Base-by-base conservation (phyloP, 2,797 vertebrate species). In the Ctenopoma multispine region DNA sequence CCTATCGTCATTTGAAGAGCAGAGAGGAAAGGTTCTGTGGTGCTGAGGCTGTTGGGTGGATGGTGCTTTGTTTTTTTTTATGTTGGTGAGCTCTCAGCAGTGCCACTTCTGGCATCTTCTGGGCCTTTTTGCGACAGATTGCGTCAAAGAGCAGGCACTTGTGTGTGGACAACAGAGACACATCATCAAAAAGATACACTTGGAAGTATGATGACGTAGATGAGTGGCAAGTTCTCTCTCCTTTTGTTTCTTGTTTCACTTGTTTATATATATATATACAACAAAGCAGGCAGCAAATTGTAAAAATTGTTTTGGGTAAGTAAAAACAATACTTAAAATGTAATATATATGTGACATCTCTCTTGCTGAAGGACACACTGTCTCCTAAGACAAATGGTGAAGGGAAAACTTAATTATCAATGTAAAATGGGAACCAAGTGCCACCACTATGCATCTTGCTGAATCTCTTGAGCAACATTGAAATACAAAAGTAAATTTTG, bases 21-120 rank as follows among this genome's bases (percentile, higher is more conserved):
- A 51, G 65, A 61, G 74, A 77, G 58, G 27, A 80, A 57, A 72
- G 75, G 78, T 34, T 65, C 46, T 71, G 77, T 83, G 84, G 81
- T 89, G 83, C 85, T 89, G 81, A 89, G 84, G 88, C 88, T 88
- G 84, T 63, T 49, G 62, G 72, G 41, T 53, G 49, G 73, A 41
- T 41, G 60, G 62, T 59, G 18, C 55, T 72, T 78, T 65, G 34
- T 69, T 29, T 65, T 77, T 80, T 63, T 54, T 68, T n/a, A n/a
- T n/a, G 71, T 20, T 66, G 36, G 31, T 67, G 59, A 47, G 23
- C 51, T 62, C 69, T 89, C 80, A 81, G 80, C 82, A 91, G 83
- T 85, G 80, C 84, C 79, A 86, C 76, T 92, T 76, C 92, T 94
- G 92, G 91, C 92, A 93, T 86, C 93, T 94, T 86, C 92, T 93